phyloP scores from a whole-genome alignment of 2,797 vertebrate species.

The Hoplostethus atlanticus region DNA sequence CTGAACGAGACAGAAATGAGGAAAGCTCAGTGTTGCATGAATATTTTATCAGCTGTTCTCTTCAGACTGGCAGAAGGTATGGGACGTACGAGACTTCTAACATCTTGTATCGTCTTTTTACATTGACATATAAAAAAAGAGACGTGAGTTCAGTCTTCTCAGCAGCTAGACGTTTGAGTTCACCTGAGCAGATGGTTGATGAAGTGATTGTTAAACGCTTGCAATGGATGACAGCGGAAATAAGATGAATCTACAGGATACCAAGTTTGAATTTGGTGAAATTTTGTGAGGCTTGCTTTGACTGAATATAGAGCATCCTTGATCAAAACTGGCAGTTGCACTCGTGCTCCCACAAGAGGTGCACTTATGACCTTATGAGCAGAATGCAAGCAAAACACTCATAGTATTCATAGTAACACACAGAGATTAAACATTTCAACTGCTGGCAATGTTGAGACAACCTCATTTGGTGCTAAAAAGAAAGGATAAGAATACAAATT shows the following conservation, averaged over 20 bases:
- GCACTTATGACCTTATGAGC: neutral
- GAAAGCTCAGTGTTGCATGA: conserved; percentile 27
- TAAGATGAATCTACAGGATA: neutral
- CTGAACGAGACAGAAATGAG: too few species aligned
- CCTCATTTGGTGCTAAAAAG: neutral
- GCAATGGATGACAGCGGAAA: neutral
- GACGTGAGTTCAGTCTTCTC: conserved; percentile 8
- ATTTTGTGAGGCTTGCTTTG: neutral
- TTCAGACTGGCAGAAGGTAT: conserved; percentile 35
- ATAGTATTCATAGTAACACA: neutral
- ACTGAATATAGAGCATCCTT: neutral
- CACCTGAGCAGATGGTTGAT: conserved; percentile 26
- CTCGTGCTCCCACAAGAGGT: neutral
- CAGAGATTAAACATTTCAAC: conserved; percentile 22
- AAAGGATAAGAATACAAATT: neutral
- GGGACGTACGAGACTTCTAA: conserved; percentile 41
- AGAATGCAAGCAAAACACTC: neutral
- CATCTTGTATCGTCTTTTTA: conserved; percentile 18
- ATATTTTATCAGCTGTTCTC: conserved; percentile 49
- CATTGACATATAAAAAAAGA: conserved; percentile 23
- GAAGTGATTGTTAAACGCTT: conserved; percentile 22
- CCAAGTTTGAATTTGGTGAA: neutral
- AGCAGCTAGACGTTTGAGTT: conserved; percentile 9
- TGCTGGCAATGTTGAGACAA: conserved; percentile 5
- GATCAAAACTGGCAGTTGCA: conserved; percentile 2